These are phyloP conservation scores for Andinoacara biseriatus DNA, from an alignment of 2,113 vertebrate species.

Conservation along the genomic window DNA sequence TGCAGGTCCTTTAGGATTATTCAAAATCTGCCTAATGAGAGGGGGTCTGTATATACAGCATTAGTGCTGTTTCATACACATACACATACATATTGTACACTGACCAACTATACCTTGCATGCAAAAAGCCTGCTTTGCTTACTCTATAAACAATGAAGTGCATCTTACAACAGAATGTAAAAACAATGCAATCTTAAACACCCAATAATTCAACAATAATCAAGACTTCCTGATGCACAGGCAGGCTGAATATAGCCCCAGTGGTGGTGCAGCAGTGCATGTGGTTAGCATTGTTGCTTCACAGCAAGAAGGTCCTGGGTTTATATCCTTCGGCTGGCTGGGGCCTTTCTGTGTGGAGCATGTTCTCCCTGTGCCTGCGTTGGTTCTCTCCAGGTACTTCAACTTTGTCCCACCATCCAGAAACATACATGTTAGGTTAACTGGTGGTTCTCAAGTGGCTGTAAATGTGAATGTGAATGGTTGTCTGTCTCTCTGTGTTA, in stretches of 20 bases:
- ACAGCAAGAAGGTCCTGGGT: no score
- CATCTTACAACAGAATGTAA: background rate
- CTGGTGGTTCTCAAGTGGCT: background rate
- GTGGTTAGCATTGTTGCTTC: no score
- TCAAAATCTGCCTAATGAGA: slow-evolving; percentile 43
- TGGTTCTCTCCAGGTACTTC: no score
- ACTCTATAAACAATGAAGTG: background rate
- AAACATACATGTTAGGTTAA: background rate
- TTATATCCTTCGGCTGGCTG: no score
- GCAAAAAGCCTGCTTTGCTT: background rate
- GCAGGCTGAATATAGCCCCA: background rate
- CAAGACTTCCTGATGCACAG: background rate
- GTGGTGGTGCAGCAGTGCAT: no score
- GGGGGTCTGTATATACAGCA: background rate
- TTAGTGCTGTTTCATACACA: background rate
- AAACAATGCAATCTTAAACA: background rate
- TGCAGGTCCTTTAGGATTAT: slow-evolving; percentile 41
- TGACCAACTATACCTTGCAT: background rate
- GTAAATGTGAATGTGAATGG: background rate
- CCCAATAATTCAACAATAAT: background rate
- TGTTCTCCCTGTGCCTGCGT: no score
- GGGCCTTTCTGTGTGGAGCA: no score
- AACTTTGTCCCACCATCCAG: background rate
- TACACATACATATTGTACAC: background rate
- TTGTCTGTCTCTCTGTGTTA: background rate